These are phyloP conservation scores for Drosophila sulfurigaster DNA, from an alignment of 1,140 invertebrate species.

Conservation along the genomic window DNA sequence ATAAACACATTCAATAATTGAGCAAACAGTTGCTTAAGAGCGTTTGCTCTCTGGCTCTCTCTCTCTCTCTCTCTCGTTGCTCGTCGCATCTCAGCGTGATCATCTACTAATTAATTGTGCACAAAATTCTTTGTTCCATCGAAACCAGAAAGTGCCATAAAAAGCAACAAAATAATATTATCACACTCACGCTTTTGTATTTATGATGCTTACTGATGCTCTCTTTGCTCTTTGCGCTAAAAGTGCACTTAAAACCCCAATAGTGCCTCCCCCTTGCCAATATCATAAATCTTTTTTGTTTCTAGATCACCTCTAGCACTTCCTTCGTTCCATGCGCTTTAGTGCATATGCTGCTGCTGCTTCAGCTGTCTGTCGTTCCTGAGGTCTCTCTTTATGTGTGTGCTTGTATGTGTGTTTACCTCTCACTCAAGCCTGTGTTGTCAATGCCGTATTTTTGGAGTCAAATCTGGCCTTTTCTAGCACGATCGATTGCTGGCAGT, in stretches of 20 bases:
- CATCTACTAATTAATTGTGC: conserved; percentile 16
- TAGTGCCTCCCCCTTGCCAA: too few relatives aligned
- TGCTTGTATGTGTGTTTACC: conserved; percentile 21
- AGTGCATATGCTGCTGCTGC: conserved; percentile 33
- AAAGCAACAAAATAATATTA: background rate
- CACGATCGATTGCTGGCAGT: too few relatives aligned
- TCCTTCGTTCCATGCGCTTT: conserved; percentile 6
- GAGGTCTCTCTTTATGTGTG: background rate
- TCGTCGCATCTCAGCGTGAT: conserved; percentile 6
- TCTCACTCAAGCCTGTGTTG: conserved; percentile 43
- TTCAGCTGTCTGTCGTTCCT: conserved; percentile 35
- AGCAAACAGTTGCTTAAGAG: conserved; percentile 15
- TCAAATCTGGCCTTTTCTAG: too few relatives aligned
- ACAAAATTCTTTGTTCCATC: conserved; percentile 12
- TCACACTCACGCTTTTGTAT: conserved; percentile 4
- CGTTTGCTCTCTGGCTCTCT: conserved; percentile 14
- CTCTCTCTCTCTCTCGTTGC: too few relatives aligned
- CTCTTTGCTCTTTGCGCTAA: background rate
- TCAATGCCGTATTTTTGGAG: too few relatives aligned
- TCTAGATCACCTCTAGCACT: conserved; percentile 25
- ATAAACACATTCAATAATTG: conserved; percentile 1
- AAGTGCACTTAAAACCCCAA: background rate
- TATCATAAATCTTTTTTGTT: background rate
- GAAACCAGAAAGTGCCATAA: conserved; percentile 1
- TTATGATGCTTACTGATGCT: background rate